Evolutionary conservation across 2,888 invertebrate species (phyloP).

Genomic region (Rhagophthalmus giganteus): DNA sequence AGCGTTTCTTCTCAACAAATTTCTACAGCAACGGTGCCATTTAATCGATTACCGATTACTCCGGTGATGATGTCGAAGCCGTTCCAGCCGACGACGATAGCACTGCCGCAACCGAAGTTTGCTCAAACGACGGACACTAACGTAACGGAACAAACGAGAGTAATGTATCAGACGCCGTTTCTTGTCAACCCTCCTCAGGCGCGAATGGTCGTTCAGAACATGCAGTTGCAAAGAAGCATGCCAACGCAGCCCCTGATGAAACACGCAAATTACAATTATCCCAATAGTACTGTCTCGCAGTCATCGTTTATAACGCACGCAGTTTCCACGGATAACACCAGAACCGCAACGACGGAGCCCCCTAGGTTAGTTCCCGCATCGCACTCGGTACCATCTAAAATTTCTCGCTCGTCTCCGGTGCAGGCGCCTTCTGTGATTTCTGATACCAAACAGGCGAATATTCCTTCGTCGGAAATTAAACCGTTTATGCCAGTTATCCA

Average conservation of each 20-base stretch:
- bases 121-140: conserved; percentile 39
- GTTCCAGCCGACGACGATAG: conserved; percentile 57
- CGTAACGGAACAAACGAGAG: conserved; percentile 51
- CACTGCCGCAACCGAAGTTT: conserved; percentile 51
- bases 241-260: conserved; percentile 13
- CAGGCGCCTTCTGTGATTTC: conserved; percentile 8
- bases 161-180: conserved; percentile 46
- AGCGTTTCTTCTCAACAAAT: conserved; percentile 21
- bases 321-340: conserved; percentile 11
- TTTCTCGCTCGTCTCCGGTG: neutral
- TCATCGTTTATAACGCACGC: conserved; percentile 8
- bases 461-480: conserved; percentile 20
- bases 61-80: conserved; percentile 64
- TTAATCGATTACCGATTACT: conserved; percentile 62
- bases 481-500: conserved; percentile 47
- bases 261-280: conserved; percentile 10
- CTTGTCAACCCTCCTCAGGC: conserved; percentile 39
- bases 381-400: conserved; percentile 8
- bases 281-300: neutral
- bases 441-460: conserved; percentile 7
- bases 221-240: conserved; percentile 18
- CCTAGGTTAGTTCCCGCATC: conserved; percentile 28
- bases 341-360: conserved; percentile 25
- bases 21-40: conserved; percentile 48
- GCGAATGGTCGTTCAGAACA: conserved; percentile 42